Percentiles rank a stretch among this genome's conserved stretches.
phyloP scores from a whole-genome alignment of 2,797 vertebrate genomes.

The Pantherophis alleghaniensis region DNA sequence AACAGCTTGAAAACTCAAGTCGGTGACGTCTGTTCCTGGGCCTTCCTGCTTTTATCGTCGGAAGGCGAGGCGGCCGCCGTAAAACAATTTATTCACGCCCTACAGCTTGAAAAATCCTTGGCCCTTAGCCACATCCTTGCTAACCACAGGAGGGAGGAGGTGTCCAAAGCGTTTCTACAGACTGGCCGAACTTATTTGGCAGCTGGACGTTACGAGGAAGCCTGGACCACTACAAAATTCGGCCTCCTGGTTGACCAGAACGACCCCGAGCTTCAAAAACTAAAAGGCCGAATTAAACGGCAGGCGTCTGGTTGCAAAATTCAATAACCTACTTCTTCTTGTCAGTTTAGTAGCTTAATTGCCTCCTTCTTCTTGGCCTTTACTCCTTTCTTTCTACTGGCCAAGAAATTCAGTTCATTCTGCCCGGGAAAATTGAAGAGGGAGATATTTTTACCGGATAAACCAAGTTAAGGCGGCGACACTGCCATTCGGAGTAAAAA shows the following conservation, averaged over 20 bases:
- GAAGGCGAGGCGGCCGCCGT: conserved; percentile 76
- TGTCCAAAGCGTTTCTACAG: conserved; percentile 74
- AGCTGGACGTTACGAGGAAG: conserved; percentile 72
- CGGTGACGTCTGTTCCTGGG: conserved; percentile 82
- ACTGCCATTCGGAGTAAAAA: not conserved
- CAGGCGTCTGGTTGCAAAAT: conserved; percentile 82
- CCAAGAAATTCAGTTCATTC: not conserved
- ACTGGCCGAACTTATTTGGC: conserved; percentile 74
- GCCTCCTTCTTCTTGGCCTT: not conserved
- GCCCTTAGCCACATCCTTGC: conserved; percentile 72
- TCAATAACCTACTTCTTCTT: conserved; percentile 64
- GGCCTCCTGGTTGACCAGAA: conserved; percentile 80
- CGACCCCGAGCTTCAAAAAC: conserved; percentile 79
- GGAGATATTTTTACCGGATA: not conserved
- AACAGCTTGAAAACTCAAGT: conserved; percentile 60
- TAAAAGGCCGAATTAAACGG: conserved; percentile 80
- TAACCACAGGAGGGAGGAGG: conserved; percentile 66
- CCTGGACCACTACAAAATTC: conserved; percentile 79
- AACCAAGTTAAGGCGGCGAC: not conserved
- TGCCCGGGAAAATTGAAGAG: not conserved
- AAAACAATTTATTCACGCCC: conserved; percentile 78
- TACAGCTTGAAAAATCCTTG: conserved; percentile 73
- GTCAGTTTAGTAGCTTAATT: not conserved
- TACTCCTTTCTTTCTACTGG: not conserved
- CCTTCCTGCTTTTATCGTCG: conserved; percentile 74